Conservation (phyloP, 2,113 vertebrate species). For the Hepsetus odoe region DNA sequence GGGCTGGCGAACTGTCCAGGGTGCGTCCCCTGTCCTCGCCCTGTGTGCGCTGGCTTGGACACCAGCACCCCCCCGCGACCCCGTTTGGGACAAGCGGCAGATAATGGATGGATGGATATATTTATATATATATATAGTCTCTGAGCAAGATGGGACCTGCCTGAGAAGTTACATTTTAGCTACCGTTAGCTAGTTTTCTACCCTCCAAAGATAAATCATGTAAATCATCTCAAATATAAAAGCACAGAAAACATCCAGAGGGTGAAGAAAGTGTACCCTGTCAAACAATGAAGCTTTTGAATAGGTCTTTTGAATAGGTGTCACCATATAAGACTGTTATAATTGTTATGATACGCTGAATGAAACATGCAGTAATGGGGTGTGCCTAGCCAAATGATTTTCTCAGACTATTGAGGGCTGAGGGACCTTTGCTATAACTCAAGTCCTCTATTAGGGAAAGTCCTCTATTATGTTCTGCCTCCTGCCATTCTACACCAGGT, state of each 20-base stretch:
- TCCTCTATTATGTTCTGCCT: neutral
- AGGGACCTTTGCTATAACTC: neutral
- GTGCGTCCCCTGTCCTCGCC: no score
- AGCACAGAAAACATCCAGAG: neutral
- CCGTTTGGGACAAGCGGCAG: no score
- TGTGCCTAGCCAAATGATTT: neutral
- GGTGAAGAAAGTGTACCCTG: neutral
- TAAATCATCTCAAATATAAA: neutral
- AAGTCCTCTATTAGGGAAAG: neutral
- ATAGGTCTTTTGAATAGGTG: neutral
- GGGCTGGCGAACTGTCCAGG: no score
- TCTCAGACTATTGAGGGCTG: neutral
- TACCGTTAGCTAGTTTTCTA: neutral
- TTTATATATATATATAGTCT: no score
- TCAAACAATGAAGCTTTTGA: neutral
- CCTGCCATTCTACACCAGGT: neutral
- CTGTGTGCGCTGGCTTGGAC: no score
- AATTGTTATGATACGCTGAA: neutral
- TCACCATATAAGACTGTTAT: neutral
- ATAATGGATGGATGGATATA: no score
- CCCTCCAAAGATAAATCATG: neutral
- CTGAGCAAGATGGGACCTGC: no score
- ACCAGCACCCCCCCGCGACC: no score
- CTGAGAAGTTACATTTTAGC: no score
- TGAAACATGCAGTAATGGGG: neutral